These are phyloP conservation scores for Ictidomys tridecemlineatus DNA, from an alignment of 2,113 vertebrate species.

Conservation along the genomic window DNA sequence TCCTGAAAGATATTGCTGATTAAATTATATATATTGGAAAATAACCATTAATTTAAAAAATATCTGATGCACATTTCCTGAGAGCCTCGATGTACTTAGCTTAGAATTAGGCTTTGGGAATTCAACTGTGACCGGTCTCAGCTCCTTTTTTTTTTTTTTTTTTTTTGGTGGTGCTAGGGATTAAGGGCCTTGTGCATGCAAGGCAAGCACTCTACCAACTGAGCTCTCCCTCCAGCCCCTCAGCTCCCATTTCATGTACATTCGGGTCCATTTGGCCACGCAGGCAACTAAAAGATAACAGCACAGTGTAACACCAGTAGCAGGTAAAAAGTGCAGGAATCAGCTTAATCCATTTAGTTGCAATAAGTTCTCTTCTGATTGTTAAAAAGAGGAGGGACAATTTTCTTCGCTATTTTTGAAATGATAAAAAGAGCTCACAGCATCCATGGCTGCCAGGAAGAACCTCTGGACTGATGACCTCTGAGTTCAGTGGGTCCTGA, in stretches of 20 bases:
- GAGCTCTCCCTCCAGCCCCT: background rate
- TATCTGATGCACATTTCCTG: background rate
- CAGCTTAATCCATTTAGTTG: background rate
- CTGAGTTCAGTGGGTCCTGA: background rate
- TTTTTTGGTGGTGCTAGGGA: too few species aligned
- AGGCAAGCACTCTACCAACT: too few species aligned
- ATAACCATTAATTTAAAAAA: background rate
- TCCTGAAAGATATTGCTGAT: background rate
- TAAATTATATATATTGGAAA: conserved; percentile 13
- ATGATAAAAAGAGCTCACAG: background rate
- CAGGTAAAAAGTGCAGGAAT: background rate
- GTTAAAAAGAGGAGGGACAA: background rate
- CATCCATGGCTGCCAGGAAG: background rate
- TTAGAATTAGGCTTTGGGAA: conserved; percentile 14
- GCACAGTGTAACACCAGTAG: background rate
- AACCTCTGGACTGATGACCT: background rate
- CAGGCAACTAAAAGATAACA: background rate
- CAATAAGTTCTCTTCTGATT: background rate
- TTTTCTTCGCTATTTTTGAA: background rate
- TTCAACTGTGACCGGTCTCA: background rate
- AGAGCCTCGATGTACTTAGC: background rate
- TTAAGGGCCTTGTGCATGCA: too few species aligned
- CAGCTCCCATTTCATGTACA: background rate
- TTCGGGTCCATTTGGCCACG: background rate
- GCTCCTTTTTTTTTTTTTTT: background rate